A percentile compares a stretch with the other conserved stretches of the same genome.
These are phyloP conservation scores for Dasyurus viverrinus DNA, from an alignment of 2,113 vertebrate species.

Conservation along the genomic window DNA sequence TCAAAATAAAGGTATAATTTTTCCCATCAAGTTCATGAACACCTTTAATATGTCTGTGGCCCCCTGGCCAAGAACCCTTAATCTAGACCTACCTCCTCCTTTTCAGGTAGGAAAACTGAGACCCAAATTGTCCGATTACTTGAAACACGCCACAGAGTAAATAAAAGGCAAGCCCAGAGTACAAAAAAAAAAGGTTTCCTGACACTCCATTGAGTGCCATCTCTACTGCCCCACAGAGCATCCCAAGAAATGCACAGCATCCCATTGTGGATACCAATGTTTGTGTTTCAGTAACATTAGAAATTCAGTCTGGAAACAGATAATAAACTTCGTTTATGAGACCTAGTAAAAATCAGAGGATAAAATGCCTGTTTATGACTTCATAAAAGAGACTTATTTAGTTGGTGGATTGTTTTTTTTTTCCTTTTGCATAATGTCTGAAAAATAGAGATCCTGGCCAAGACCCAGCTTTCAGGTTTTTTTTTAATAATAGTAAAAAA, in stretches of 20 bases:
- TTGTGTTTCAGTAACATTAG: conserved; percentile 27
- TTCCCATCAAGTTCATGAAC: neutral
- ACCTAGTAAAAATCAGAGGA: conserved; percentile 45
- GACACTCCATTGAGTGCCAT: neutral
- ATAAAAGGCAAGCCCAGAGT: neutral
- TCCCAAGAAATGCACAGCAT: neutral
- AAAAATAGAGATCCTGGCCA: neutral
- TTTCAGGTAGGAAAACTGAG: neutral
- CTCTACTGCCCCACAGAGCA: neutral
- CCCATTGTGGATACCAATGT: fast-evolving
- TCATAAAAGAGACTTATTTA: conserved; percentile 45
- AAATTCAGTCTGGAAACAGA: conserved; percentile 34
- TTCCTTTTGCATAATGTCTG: neutral
- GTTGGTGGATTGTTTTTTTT: neutral
- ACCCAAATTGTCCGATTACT: neutral
- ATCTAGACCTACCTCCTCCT: neutral
- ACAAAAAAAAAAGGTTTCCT: neutral
- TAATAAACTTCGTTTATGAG: conserved; percentile 60
- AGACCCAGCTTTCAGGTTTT: neutral
- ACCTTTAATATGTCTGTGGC: neutral
- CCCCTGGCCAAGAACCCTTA: neutral
- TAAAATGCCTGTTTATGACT: conserved; percentile 54
- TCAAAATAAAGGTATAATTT: neutral
- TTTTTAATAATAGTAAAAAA: conserved; percentile 11
- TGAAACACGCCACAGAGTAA: neutral